Evolutionary conservation across 2,797 vertebrate genomes (phyloP).

Genomic region (Clamator glandarius): DNA sequence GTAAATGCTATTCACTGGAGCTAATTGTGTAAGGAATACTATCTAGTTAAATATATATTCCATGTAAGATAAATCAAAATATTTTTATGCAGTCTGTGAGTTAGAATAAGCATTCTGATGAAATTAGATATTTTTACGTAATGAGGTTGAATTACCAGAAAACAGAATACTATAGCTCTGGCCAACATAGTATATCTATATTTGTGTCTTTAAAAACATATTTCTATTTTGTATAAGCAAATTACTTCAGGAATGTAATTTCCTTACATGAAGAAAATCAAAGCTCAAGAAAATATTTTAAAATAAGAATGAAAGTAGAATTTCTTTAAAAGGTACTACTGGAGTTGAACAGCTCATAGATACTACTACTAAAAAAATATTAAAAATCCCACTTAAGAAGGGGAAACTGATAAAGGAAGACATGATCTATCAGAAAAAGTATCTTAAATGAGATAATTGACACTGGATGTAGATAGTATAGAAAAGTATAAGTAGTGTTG

Average conservation of each 20-base stretch:
- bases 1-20: neutral
- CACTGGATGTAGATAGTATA: neutral
- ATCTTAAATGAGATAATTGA: neutral
- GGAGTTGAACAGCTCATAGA: neutral
- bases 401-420: neutral
- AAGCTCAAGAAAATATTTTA: neutral
- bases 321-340: neutral
- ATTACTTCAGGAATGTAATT: neutral
- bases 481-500: neutral
- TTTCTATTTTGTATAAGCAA: neutral
- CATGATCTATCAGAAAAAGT: neutral
- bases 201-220: neutral
- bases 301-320: neutral
- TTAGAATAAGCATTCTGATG: neutral
- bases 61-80: neutral
- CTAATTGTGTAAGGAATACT: neutral
- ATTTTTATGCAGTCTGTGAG: neutral
- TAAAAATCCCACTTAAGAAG: neutral
- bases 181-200: neutral
- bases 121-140: neutral
- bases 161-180: neutral
- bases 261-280: neutral
- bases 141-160: neutral
- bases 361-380: neutral
- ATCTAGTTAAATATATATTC: neutral